These are phyloP conservation scores for Stegastes partitus DNA, from an alignment of 2,113 vertebrate species.

Conservation along the genomic window DNA sequence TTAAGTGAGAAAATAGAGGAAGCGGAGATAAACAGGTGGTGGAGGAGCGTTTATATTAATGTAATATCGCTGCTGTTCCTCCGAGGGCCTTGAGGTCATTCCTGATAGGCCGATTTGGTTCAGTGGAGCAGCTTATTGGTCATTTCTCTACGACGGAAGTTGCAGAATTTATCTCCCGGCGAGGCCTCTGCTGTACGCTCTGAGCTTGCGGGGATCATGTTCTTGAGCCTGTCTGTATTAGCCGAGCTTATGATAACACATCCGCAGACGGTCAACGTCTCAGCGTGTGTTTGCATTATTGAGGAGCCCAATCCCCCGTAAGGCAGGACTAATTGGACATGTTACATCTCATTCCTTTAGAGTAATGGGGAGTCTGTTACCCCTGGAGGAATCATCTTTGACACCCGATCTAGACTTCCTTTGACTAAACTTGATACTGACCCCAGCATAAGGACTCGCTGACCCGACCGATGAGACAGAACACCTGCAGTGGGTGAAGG, in stretches of 20 bases:
- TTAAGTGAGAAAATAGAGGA: neutral
- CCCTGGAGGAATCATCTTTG: constrained; percentile 25
- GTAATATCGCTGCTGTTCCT: constrained; percentile 5
- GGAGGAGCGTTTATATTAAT: neutral
- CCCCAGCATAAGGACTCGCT: constrained; percentile 17
- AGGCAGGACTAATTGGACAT: constrained; percentile 16
- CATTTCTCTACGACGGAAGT: constrained; percentile 5
- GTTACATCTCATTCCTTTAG: neutral
- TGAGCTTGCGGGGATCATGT: constrained; percentile 10
- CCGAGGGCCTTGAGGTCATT: constrained; percentile 7
- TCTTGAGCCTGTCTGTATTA: constrained; percentile 14
- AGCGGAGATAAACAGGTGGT: neutral
- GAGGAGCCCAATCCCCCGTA: constrained; percentile 4
- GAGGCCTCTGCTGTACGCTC: neutral
- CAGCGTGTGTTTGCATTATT: constrained; percentile 46
- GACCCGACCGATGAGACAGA: neutral
- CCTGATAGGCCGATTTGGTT: constrained; percentile 20
- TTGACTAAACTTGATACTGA: constrained; percentile 37
- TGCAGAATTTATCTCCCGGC: neutral
- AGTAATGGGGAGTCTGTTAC: constrained; percentile 8
- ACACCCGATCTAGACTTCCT: constrained; percentile 7
- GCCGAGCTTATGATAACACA: constrained; percentile 34
- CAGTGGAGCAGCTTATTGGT: constrained; percentile 35
- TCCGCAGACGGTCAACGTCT: neutral
- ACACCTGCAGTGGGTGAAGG: neutral